These are phyloP conservation scores for Palythoa grandis DNA, from an alignment of 92 coral and sea anemone species.

Conservation along the genomic window DNA sequence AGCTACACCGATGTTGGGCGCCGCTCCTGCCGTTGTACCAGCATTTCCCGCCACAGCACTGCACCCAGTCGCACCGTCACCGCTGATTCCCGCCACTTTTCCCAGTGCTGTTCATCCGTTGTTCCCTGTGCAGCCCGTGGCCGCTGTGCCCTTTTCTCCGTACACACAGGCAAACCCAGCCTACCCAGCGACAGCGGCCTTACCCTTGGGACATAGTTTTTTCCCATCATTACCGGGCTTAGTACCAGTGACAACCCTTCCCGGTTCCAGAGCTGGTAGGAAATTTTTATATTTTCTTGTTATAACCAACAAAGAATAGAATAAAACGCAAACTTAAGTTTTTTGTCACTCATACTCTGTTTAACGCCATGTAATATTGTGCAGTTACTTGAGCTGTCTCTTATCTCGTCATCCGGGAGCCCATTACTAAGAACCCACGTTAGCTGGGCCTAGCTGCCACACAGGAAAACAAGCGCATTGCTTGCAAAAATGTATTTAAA, in stretches of 20 bases:
- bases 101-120: not conserved
- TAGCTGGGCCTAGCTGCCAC: no score
- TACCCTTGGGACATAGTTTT: slow-evolving; percentile 23
- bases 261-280: slow-evolving; percentile 38
- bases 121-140: not conserved
- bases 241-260: slow-evolving; percentile 1
- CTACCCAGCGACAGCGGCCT: not conserved
- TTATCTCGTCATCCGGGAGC: no score
- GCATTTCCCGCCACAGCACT: slow-evolving; percentile 32
- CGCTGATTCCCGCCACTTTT: slow-evolving; percentile 18
- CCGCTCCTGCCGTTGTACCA: slow-evolving; percentile 5
- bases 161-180: not conserved
- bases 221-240: not conserved
- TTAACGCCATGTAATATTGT: not conserved
- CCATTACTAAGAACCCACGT: no score
- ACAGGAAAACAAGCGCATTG: not conserved
- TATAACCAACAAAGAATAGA: not conserved
- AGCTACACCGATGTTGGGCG: not conserved
- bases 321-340: not conserved
- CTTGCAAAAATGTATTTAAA: not conserved
- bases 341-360: not conserved
- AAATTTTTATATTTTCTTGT: not conserved
- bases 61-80: not conserved
- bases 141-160: slow-evolving; percentile 8
- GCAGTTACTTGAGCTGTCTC: not conserved